Base-by-base conservation (phyloP, 1,140 invertebrate species). In the Cydia splendana region DNA sequence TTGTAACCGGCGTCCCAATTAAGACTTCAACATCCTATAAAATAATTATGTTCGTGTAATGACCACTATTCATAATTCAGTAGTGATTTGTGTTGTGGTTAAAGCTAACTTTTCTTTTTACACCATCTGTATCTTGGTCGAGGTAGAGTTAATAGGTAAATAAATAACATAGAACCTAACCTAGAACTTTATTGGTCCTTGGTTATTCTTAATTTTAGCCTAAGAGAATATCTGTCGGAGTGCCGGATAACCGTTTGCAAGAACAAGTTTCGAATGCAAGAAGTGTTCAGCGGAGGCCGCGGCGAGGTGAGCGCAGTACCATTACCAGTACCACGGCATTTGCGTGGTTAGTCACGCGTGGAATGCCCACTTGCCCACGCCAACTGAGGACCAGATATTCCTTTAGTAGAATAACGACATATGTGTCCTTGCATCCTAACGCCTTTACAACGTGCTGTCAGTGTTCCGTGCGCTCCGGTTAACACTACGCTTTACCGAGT, bases 271-370 rank as follows among this genome's bases (percentile, higher is more conserved):
- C 84, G 77, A 75, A 80, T 83, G 80, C 81, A 87, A 87, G 85
- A 85, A 85, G 78, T 87, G 82, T 81, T 86, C 81, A 79, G 62
- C 80, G 82, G 86, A 89, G 86, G 88, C 87, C 88, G 83, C 80
- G 77, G 71, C 81, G 81, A 86, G 85, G 85, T 87, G 85, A 87
- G 78, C 84, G 83, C 84, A 84, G 84, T 81, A 81, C 80, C 75
- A 80, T 82, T 81, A 77, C 77, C 79, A 80, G 80, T 82, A 62
- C 75, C 75, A 71, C 67, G 67, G 67, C 83, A 85, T 82, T 85
- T 83, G 84, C 80, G 82, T 85, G 80, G 84, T 89, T 89, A 89
- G 87, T 91, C 88, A 90, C 85, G 86, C 85, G 89, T 78, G 87
- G 85, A 85, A 87, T 88, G 87, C 80, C 85, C 83, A 81, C 71